Percentiles rank a stretch among this genome's conserved stretches.
Evolutionary conservation across 1,140 invertebrate species (phyloP).

Genomic region (Hypsibius dujardini): DNA sequence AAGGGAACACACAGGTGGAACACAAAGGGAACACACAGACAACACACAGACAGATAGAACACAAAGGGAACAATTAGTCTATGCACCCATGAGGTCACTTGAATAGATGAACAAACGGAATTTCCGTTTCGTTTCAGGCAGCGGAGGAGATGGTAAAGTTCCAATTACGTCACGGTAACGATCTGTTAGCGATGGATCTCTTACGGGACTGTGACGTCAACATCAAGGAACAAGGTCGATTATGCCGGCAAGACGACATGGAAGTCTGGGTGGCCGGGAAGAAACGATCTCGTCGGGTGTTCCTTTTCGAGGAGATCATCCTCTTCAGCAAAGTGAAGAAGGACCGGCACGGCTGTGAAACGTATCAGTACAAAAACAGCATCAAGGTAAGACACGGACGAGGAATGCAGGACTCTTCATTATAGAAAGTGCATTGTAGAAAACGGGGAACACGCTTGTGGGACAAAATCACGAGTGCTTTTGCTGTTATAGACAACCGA

Average conservation of each 20-base stretch:
- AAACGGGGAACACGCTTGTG: no score
- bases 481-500: constrained; percentile 60
- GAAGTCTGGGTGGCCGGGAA: constrained; percentile 67
- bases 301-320: constrained; percentile 80
- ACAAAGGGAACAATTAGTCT: no score
- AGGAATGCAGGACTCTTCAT: not conserved
- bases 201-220: constrained; percentile 76
- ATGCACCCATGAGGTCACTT: not conserved
- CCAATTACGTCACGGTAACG: constrained; percentile 74
- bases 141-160: constrained; percentile 82
- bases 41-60: no score
- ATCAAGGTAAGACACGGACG: constrained; percentile 32
- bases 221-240: constrained; percentile 70
- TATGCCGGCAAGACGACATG: constrained; percentile 76
- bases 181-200: constrained; percentile 76
- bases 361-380: constrained; percentile 34
- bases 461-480: no score
- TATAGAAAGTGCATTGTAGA: not conserved
- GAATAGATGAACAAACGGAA: no score
- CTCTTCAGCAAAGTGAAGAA: constrained; percentile 67
- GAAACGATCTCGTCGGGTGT: constrained; percentile 60
- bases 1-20: no score
- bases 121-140: constrained; percentile 36
- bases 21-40: no score
- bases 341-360: constrained; percentile 51